These are phyloP conservation scores for Mirounga angustirostris DNA, from an alignment of 2,113 vertebrate genomes.

Conservation along the genomic window DNA sequence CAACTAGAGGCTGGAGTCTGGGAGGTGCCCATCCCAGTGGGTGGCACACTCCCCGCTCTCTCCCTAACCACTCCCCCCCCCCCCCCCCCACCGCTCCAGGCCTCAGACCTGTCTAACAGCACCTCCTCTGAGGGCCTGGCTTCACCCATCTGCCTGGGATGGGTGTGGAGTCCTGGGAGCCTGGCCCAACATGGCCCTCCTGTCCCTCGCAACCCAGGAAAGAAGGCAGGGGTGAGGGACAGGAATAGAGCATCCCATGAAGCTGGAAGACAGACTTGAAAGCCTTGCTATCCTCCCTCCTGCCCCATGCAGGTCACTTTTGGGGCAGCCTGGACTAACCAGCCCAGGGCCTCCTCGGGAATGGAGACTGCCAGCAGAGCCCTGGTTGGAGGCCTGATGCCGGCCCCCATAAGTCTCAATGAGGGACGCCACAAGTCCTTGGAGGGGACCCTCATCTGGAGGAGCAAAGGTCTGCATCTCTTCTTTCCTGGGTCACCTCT, in stretches of 20 bases:
- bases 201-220: not conserved
- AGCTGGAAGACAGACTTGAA: slow-evolving; percentile 4
- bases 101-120: slow-evolving; percentile 16
- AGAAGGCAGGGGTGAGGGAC: not conserved
- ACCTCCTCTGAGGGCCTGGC: not conserved
- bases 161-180: not conserved
- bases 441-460: slow-evolving; percentile 3
- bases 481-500: slow-evolving; percentile 63
- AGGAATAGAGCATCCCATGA: not conserved
- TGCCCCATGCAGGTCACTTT: slow-evolving; percentile 48
- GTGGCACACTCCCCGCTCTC: not conserved
- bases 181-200: not conserved
- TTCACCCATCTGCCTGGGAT: not conserved
- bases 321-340: slow-evolving; percentile 60
- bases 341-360: not conserved
- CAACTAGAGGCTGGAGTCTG: not conserved
- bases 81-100: not conserved
- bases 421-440: slow-evolving; percentile 72
- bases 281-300: not conserved
- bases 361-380: not conserved
- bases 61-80: not conserved
- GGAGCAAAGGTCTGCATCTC: slow-evolving; percentile 58
- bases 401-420: slow-evolving; percentile 71
- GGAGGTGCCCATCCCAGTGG: not conserved
- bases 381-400: not conserved